These are phyloP conservation scores for Tenrec ecaudatus DNA, from an alignment of 2,113 vertebrate genomes.

Conservation along the genomic window DNA sequence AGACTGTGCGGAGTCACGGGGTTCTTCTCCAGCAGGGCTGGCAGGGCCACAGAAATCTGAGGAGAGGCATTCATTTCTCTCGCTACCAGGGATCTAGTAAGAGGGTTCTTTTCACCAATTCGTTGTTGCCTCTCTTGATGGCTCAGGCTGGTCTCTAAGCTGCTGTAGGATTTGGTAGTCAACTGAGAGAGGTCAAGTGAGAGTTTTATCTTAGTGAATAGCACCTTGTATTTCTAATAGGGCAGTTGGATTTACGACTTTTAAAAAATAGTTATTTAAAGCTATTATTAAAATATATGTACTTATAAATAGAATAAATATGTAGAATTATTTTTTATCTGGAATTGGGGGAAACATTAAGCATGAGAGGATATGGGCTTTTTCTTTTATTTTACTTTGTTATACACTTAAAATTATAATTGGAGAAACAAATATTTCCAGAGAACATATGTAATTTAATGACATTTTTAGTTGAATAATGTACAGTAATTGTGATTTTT, in stretches of 20 bases:
- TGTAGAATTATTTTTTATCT: neutral
- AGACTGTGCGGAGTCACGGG: neutral
- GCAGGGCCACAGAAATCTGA: neutral
- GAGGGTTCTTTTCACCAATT: neutral
- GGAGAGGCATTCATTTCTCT: neutral
- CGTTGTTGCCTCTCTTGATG: neutral
- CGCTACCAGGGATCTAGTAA: neutral
- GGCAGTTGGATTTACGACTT: neutral
- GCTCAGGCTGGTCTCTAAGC: neutral
- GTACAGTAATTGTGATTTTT: constrained; percentile 24
- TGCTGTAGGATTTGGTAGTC: neutral
- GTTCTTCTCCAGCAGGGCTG: neutral
- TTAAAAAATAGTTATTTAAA: neutral
- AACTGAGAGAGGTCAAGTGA: neutral
- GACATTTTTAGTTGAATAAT: constrained; percentile 27
- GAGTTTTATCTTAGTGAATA: constrained; percentile 10
- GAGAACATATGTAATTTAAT: constrained; percentile 8
- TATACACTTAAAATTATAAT: constrained; percentile 19
- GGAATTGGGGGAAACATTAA: neutral
- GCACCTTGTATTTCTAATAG: neutral
- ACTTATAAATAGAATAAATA: neutral
- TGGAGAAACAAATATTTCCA: constrained; percentile 12
- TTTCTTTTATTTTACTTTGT: neutral
- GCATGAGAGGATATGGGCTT: neutral
- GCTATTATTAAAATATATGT: neutral